These are phyloP conservation scores for Tonatia bakeri DNA, from an alignment of 2,113 vertebrate species.

Conservation along the genomic window DNA sequence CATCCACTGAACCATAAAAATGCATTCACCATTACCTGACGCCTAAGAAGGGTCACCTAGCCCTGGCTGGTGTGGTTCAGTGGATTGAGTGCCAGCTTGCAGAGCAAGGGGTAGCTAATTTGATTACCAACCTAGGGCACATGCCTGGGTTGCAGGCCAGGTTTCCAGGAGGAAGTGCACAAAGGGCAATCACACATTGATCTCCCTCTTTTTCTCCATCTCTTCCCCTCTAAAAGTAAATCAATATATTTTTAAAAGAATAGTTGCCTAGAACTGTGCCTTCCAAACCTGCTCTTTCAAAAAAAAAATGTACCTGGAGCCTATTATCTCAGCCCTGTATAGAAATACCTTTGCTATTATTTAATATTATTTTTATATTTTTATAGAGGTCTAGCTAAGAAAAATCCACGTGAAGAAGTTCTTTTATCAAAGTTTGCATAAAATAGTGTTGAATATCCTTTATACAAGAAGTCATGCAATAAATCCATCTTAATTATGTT, in stretches of 20 bases:
- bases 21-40: background rate
- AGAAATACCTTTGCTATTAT: background rate
- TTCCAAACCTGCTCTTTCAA: background rate
- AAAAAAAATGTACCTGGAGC: background rate
- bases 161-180: no score
- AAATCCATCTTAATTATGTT: background rate
- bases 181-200: no score
- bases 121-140: no score
- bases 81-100: no score
- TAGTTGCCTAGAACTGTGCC: background rate
- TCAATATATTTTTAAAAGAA: background rate
- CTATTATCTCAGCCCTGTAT: background rate
- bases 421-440: background rate
- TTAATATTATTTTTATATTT: background rate
- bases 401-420: background rate
- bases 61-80: no score
- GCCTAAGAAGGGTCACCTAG: background rate
- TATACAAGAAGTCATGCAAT: background rate
- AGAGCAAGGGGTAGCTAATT: no score
- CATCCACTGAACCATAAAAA: background rate
- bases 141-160: no score
- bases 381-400: background rate
- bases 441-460: background rate
- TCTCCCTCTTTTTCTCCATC: no score
- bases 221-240: no score